phyloP scores from a whole-genome alignment of 2,888 invertebrate genomes.

The Ophion obscuratus region DNA sequence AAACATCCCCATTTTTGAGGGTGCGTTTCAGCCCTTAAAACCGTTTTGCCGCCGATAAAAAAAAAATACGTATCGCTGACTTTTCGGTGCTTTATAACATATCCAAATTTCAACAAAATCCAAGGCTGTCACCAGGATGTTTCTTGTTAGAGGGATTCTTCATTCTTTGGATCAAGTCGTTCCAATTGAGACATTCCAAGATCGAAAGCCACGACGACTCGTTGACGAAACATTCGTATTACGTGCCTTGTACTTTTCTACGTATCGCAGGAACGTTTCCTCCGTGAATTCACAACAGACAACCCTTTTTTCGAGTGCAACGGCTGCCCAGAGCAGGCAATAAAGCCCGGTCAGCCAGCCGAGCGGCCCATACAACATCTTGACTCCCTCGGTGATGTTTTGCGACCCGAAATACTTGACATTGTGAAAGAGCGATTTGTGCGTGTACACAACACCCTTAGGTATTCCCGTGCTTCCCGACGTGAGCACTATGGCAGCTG shows the following conservation, averaged over 20 bases:
- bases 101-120: no score
- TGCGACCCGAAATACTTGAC: neutral
- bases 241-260: constrained; percentile 70
- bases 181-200: no score
- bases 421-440: constrained; percentile 62
- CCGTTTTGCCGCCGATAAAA: no score
- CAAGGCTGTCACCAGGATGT: no score
- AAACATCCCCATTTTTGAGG: no score
- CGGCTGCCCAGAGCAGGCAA: constrained; percentile 54
- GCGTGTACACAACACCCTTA: constrained; percentile 70
- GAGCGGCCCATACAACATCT: constrained; percentile 68
- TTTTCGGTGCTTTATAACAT: no score
- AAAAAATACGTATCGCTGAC: no score
- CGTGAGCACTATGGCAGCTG: constrained; percentile 70
- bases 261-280: constrained; percentile 56
- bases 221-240: neutral
- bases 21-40: no score
- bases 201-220: no score
- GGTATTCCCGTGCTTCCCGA: constrained; percentile 74
- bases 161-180: no score
- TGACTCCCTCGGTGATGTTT: constrained; percentile 15
- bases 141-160: no score
- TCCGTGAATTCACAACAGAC: constrained; percentile 66
- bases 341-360: constrained; percentile 70
- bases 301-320: constrained; percentile 61